Percentiles rank a stretch among this genome's conserved stretches.
phyloP scores from a whole-genome alignment of 2,113 vertebrate genomes.

The Siphamia tubifer region DNA sequence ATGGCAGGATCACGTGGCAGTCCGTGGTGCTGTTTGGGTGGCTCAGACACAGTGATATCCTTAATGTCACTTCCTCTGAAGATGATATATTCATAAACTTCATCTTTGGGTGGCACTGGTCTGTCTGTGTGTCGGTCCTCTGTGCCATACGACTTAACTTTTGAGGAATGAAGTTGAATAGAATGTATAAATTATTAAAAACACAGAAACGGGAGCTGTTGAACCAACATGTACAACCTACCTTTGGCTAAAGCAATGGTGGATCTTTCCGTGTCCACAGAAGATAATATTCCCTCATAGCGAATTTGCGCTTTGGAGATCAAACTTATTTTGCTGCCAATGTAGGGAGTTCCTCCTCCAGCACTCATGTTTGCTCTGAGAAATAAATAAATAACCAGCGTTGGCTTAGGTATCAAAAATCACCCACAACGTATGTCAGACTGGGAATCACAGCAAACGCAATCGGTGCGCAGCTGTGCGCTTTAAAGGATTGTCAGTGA shows the following conservation, averaged over 20 bases:
- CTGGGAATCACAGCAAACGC: neutral
- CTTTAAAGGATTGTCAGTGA: slow-evolving; percentile 31
- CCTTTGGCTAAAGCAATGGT: slow-evolving; percentile 93
- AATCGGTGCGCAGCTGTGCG: slow-evolving; percentile 51
- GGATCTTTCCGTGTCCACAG: slow-evolving; percentile 94
- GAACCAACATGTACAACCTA: too few relatives aligned
- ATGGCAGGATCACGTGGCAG: slow-evolving; percentile 98
- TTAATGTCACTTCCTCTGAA: slow-evolving; percentile 98
- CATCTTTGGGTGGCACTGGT: slow-evolving; percentile 91
- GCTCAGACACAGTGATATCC: slow-evolving; percentile 97
- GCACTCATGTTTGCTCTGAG: slow-evolving; percentile 81
- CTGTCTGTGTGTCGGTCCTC: slow-evolving; percentile 92
- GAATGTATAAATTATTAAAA: too few relatives aligned
- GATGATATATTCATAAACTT: slow-evolving; percentile 96
- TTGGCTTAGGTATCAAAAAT: neutral
- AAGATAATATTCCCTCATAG: slow-evolving; percentile 91
- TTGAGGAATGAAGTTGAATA: neutral
- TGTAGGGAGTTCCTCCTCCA: slow-evolving; percentile 86
- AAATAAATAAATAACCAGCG: neutral
- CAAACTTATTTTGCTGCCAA: slow-evolving; percentile 92
- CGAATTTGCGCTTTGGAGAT: slow-evolving; percentile 94
- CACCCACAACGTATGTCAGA: fast-evolving
- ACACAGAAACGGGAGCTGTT: neutral
- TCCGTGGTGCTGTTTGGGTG: slow-evolving; percentile 89
- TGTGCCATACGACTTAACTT: slow-evolving; percentile 94